Base-by-base conservation (phyloP, 2,113 vertebrate species). In the Ginglymostoma cirratum region DNA sequence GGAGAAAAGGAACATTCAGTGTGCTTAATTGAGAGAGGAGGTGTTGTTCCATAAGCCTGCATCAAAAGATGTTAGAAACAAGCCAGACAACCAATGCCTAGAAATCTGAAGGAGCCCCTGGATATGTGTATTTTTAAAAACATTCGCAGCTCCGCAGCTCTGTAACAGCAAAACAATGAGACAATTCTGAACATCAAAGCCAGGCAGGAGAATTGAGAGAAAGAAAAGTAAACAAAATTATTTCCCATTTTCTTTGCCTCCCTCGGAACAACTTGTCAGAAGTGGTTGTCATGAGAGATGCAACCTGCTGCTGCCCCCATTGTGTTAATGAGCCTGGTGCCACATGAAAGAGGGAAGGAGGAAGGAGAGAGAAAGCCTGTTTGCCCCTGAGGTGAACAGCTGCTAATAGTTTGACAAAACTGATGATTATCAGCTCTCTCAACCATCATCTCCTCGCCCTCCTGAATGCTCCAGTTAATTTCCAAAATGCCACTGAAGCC, bases 301-400 rank as follows among this genome's bases (percentile, higher is more conserved):
- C 23, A 70, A 72, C 94, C 45, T 72, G 94, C 94, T 95, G 94
- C 69, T 95, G 94, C 94, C 69, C 69, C 94, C 52, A 52, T 52
- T 17, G 94, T 72, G 94, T 95, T 95, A 95, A 95, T 95, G 27
- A 70, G 69, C 23, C 94, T 76, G 69, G 94, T 95, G 45, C 45
- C 94, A 72, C 69, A 76, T 72, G 89, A 95, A 76, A 95, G 69
- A 72, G 69, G 67, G 42, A 95, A 72, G 5, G 27, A 95, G 69
- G 94, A 69, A 95, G 94, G 69, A 72, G 94, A 95, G 69, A 95
- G 94, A 95, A 72, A 95, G 42, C 24, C 69, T 95, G 45, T 67
- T 72, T 72, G 94, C 94, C 94, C 94, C 94, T 72, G 94, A 95
- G 94, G 94, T 95, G 94, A 95, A 95, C 94, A 95, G 94, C 94